phyloP scores from a whole-genome alignment of 2,113 vertebrate genomes.

The Calyptomena viridis region DNA sequence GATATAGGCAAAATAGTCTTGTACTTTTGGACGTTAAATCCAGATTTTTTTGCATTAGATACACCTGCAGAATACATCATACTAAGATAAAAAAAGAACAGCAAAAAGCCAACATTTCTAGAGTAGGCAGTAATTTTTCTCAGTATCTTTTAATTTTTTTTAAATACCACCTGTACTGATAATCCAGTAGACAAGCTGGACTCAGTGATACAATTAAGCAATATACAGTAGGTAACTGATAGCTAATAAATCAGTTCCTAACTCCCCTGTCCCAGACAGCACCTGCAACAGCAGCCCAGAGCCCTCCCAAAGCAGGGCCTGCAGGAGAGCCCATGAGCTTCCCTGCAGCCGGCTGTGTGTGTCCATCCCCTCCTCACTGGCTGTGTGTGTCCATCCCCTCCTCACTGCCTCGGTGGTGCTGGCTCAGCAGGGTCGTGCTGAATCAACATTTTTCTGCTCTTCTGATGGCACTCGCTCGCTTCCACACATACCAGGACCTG shows the following conservation, averaged over 20 bases:
- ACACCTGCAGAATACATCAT: not conserved
- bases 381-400: not conserved
- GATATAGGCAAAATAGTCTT: not conserved
- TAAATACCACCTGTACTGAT: not conserved
- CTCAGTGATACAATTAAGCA: not conserved
- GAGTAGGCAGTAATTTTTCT: not conserved
- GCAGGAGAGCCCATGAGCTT: rapidly evolving
- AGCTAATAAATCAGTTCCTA: not conserved
- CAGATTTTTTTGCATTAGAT: not conserved
- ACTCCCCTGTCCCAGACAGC: rapidly evolving
- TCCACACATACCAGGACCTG: not conserved
- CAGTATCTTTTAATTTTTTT: not conserved
- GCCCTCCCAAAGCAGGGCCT: rapidly evolving
- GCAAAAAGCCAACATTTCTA: not conserved
- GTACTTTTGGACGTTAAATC: not conserved
- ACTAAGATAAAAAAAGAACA: not conserved
- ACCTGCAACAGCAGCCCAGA: not conserved
- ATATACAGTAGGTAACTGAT: too few relatives aligned
- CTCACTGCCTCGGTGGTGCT: rapidly evolving
- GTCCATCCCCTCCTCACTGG: not conserved
- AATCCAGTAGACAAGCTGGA: not conserved
- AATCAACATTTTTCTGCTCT: not conserved
- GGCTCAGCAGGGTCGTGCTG: not conserved
- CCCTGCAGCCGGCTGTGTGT: rapidly evolving
- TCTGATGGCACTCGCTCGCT: rapidly evolving